phyloP scores from a whole-genome alignment of 2,888 invertebrate species.

The Orthosia gracilis region DNA sequence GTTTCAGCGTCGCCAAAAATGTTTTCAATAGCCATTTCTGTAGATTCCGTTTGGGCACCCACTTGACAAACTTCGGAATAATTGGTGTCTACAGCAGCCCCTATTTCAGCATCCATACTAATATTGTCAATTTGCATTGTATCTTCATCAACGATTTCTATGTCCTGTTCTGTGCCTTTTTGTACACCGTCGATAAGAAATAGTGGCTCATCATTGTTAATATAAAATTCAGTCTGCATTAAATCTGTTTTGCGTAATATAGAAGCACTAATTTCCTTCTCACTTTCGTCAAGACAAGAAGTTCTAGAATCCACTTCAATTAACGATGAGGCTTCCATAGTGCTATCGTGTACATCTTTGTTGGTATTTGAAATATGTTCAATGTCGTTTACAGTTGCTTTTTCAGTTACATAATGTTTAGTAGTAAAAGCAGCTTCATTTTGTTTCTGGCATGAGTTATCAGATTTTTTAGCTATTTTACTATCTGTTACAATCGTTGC shows the following conservation, averaged over 20 bases:
- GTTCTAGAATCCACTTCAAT: slow-evolving; percentile 31
- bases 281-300: slow-evolving; percentile 18
- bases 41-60: neutral
- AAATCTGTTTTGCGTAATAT: slow-evolving; percentile 23
- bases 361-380: neutral
- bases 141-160: slow-evolving; percentile 3
- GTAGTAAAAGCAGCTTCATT: neutral
- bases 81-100: slow-evolving; percentile 9
- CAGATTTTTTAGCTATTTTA: slow-evolving; percentile 41
- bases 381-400: neutral
- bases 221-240: slow-evolving; percentile 49
- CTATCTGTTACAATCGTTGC: slow-evolving; percentile 23
- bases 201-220: slow-evolving; percentile 37
- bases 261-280: slow-evolving; percentile 26
- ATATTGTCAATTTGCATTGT: slow-evolving; percentile 9
- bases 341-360: neutral
- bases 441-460: neutral
- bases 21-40: neutral
- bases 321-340: slow-evolving; percentile 6
- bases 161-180: neutral
- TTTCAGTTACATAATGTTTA: neutral
- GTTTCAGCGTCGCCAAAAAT: neutral
- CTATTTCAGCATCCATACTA: neutral
- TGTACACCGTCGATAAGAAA: slow-evolving; percentile 8
- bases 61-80: neutral